Conservation (phyloP, 2,888 invertebrate species). For the Chrysotoxum bicinctum region DNA sequence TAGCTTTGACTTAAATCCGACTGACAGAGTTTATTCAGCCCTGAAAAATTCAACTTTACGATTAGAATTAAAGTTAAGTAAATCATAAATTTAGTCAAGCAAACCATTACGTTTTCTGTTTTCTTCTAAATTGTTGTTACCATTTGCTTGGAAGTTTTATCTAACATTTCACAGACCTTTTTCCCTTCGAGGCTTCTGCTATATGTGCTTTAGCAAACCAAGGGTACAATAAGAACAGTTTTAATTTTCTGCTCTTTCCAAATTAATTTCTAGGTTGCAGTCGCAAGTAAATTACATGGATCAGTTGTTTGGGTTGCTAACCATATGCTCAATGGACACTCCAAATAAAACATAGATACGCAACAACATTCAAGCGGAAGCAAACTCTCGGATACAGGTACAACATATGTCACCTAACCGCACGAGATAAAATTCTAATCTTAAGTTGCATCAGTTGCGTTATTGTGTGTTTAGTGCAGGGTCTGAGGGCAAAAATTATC, state of each 20-base stretch:
- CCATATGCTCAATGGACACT: constrained; percentile 60
- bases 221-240: constrained; percentile 10
- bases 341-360: constrained; percentile 29
- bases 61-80: too few species aligned
- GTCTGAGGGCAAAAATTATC: constrained; percentile 22
- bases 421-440: constrained; percentile 69
- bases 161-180: constrained; percentile 25
- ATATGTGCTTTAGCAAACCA: neutral
- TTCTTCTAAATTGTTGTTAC: constrained; percentile 1
- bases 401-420: constrained; percentile 62
- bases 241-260: constrained; percentile 57
- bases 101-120: too few species aligned
- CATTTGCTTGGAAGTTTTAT: constrained; percentile 43
- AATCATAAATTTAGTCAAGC: constrained; percentile 47
- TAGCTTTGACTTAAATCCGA: too few species aligned
- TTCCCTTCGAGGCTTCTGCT: neutral
- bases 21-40: too few species aligned
- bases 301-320: constrained; percentile 68
- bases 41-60: too few species aligned
- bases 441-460: constrained; percentile 63
- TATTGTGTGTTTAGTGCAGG: neutral
- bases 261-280: constrained; percentile 60
- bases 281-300: constrained; percentile 62
- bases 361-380: constrained; percentile 14
- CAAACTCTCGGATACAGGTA: constrained; percentile 61